Conservation (phyloP, 2,888 invertebrate genomes). For the Xylophagus ater region DNA sequence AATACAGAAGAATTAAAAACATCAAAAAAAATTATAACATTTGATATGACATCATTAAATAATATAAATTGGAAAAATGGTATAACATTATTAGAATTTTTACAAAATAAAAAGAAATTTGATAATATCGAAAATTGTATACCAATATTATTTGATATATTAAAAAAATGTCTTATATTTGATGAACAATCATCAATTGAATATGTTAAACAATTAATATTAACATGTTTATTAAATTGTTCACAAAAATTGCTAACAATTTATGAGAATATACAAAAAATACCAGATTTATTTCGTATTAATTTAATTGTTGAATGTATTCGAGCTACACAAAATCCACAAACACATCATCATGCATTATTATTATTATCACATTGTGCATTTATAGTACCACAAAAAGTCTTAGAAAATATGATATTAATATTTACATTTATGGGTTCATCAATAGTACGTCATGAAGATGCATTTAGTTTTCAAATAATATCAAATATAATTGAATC, state of each 20-base stretch:
- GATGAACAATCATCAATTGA: constrained; percentile 75
- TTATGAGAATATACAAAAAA: constrained; percentile 28
- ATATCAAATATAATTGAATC: constrained; percentile 83
- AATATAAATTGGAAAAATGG: constrained; percentile 67
- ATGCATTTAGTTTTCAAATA: constrained; percentile 89
- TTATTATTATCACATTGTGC: constrained; percentile 72
- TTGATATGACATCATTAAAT: constrained; percentile 41
- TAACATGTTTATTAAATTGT: constrained; percentile 64
- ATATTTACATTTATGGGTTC: constrained; percentile 98
- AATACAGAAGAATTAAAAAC: background rate
- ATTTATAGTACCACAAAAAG: constrained; percentile 65
- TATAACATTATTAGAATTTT: constrained; percentile 65
- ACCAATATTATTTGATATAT: constrained; percentile 62
- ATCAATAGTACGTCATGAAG: constrained; percentile 83
- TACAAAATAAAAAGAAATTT: constrained; percentile 77
- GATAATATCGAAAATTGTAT: constrained; percentile 53
- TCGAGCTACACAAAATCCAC: constrained; percentile 81
- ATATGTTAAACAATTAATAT: constrained; percentile 76
- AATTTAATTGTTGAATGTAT: constrained; percentile 68
- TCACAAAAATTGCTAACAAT: constrained; percentile 48
- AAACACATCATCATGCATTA: constrained; percentile 89
- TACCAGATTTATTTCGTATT: constrained; percentile 39
- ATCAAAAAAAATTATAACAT: constrained; percentile 6
- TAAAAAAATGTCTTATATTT: constrained; percentile 66
- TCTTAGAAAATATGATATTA: constrained; percentile 87